phyloP scores from a whole-genome alignment of 2,113 vertebrate species.

The Cryptotis parvus region DNA sequence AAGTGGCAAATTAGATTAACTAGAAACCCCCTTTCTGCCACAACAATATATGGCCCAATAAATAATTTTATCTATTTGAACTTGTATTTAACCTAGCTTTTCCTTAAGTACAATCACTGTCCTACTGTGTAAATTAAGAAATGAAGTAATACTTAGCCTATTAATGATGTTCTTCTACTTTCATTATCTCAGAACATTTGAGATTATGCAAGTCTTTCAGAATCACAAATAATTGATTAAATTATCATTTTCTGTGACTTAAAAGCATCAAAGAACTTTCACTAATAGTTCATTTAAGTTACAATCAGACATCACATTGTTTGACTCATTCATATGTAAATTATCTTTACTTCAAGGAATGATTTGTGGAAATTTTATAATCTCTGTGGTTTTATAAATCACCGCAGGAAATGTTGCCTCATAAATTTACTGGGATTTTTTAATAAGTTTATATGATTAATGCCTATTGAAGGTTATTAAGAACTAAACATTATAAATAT shows the following conservation, averaged over 20 bases:
- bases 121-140: background rate
- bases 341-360: slow-evolving; percentile 81
- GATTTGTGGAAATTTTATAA: slow-evolving; percentile 75
- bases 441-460: slow-evolving; percentile 79
- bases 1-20: too few relatives aligned
- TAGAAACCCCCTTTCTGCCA: too few relatives aligned
- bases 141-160: background rate
- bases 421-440: slow-evolving; percentile 70
- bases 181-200: background rate
- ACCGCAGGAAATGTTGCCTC: slow-evolving; percentile 75
- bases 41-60: background rate
- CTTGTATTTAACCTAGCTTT: background rate
- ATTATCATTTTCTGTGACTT: slow-evolving; percentile 62
- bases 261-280: slow-evolving; percentile 70
- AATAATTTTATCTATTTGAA: slow-evolving; percentile 18
- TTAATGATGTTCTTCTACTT: background rate
- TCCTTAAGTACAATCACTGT: background rate
- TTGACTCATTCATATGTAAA: slow-evolving; percentile 78
- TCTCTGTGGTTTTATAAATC: slow-evolving; percentile 79
- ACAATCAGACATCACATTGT: slow-evolving; percentile 76
- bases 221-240: slow-evolving; percentile 56
- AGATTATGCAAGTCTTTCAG: slow-evolving; percentile 52
- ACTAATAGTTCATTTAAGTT: slow-evolving; percentile 54
- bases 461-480: slow-evolving; percentile 77
- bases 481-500: slow-evolving; percentile 76